phyloP scores from a whole-genome alignment of 2,113 vertebrate genomes.

The Cottus gobio region DNA sequence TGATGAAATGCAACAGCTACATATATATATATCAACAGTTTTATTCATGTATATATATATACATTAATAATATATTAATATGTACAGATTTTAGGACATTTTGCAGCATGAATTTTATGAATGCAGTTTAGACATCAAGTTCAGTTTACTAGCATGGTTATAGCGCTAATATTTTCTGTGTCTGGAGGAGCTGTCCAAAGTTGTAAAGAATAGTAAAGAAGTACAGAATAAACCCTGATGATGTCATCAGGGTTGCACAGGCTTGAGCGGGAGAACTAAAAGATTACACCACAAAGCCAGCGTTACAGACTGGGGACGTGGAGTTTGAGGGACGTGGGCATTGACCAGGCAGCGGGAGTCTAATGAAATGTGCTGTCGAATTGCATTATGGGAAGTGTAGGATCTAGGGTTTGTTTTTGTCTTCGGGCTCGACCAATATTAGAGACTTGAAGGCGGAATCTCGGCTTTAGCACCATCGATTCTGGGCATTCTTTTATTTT shows the following conservation, averaged over 20 bases:
- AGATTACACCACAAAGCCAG: not conserved
- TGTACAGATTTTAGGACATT: too few relatives aligned
- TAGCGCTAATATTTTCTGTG: too few relatives aligned
- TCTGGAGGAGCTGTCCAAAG: not conserved
- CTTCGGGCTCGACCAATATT: not conserved
- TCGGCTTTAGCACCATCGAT: not conserved
- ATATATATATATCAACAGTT: too few relatives aligned
- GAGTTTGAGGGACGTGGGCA: not conserved
- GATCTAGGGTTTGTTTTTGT: not conserved
- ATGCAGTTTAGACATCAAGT: not conserved
- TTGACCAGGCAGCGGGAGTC: not conserved
- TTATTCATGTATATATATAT: too few relatives aligned
- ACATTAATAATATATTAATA: too few relatives aligned
- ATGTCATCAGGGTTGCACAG: not conserved
- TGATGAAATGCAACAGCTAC: too few relatives aligned
- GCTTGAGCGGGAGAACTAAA: not conserved
- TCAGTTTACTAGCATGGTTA: not conserved
- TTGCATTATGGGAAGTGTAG: not conserved
- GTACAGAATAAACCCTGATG: not conserved
- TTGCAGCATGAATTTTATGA: too few relatives aligned
- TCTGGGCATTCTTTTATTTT: not conserved
- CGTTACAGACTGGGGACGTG: not conserved
- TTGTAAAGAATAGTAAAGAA: not conserved
- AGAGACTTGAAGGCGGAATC: too few relatives aligned
- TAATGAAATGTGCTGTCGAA: not conserved